Conservation (phyloP, 2,888 invertebrate species). For the Eilema depressum region DNA sequence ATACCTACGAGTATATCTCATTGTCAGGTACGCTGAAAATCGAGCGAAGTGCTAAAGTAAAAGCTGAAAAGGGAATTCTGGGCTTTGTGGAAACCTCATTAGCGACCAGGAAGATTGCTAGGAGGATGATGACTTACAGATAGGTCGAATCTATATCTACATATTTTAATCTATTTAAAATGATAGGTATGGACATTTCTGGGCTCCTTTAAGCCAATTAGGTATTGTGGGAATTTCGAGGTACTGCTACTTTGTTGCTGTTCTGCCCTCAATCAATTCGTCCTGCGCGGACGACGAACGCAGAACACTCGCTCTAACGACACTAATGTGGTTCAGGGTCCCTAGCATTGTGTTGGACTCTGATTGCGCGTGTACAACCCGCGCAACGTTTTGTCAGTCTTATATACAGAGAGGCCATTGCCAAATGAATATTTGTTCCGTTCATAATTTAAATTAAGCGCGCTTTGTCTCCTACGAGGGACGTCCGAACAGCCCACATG, state of each 20-base stretch:
- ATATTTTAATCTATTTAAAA: neutral
- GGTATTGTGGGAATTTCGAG: too few relatives aligned
- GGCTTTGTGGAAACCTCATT: neutral
- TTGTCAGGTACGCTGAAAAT: neutral
- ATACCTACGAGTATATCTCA: too few relatives aligned
- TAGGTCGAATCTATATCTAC: neutral
- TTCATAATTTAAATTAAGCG: conserved; percentile 35
- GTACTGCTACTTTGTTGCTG: conserved; percentile 16
- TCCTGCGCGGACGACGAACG: conserved; percentile 33
- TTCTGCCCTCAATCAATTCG: conserved; percentile 4
- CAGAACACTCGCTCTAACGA: conserved; percentile 48
- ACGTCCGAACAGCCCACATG: conserved; percentile 28
- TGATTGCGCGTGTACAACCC: conserved; percentile 56
- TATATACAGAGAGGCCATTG: conserved; percentile 36
- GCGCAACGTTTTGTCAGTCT: conserved; percentile 56
- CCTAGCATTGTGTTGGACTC: conserved; percentile 57
- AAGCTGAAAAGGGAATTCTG: neutral
- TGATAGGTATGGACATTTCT: neutral
- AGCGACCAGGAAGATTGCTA: neutral
- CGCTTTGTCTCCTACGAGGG: conserved; percentile 28
- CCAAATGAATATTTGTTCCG: conserved; percentile 49
- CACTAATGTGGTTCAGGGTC: conserved; percentile 70
- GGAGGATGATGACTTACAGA: neutral
- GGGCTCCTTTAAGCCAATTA: neutral
- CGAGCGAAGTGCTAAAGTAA: neutral